A percentile compares a stretch with the other conserved stretches of the same genome.
phyloP scores from a whole-genome alignment of 2,888 invertebrate species.

The Hedya salicella region DNA sequence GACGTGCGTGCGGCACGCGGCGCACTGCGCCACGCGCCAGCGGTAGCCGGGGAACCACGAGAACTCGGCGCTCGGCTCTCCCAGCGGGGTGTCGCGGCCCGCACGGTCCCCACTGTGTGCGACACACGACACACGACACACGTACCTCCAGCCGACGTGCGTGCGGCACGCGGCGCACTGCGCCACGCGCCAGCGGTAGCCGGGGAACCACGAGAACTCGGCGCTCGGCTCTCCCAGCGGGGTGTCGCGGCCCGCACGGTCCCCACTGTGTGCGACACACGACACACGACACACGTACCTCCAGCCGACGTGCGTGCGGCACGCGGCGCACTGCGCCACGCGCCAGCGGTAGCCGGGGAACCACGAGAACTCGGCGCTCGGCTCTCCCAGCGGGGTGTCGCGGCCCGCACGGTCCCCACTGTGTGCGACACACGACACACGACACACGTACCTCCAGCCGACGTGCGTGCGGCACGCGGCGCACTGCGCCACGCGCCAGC shows the following conservation, averaged over 20 bases:
- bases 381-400: too few relatives aligned
- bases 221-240: too few relatives aligned
- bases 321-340: slow-evolving; percentile 64
- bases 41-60: slow-evolving; percentile 77
- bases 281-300: too few relatives aligned
- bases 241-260: too few relatives aligned
- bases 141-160: slow-evolving; percentile 62
- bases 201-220: slow-evolving; percentile 69
- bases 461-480: slow-evolving; percentile 57
- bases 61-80: background rate
- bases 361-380: slow-evolving; percentile 49
- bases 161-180: slow-evolving; percentile 63
- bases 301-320: slow-evolving; percentile 67
- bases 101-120: too few relatives aligned
- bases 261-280: too few relatives aligned
- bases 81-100: too few relatives aligned
- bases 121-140: too few relatives aligned
- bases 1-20: slow-evolving; percentile 65
- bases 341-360: slow-evolving; percentile 82
- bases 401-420: too few relatives aligned
- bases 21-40: slow-evolving; percentile 72
- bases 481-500: slow-evolving; percentile 69
- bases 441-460: slow-evolving; percentile 53
- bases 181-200: slow-evolving; percentile 75
- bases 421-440: too few relatives aligned